Base-by-base conservation (phyloP, 2,113 vertebrate genomes). In the Platanista minor region DNA sequence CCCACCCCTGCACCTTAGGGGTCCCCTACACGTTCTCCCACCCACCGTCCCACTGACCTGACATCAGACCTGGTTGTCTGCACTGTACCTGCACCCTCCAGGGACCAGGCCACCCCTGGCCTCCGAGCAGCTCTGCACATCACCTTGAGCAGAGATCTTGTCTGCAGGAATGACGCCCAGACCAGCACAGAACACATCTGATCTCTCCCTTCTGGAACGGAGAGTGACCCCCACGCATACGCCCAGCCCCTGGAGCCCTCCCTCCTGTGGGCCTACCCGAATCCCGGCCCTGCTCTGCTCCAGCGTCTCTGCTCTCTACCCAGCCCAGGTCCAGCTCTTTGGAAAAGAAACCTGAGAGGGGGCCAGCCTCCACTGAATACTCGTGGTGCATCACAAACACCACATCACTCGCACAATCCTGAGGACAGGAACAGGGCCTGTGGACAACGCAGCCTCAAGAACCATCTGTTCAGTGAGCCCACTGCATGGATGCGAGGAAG, bases 61-160 rank as follows among this genome's bases (percentile, higher is more conserved):
- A 59, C 36, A 31, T 18, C 27, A 2, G 46, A 25, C 87, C 36
- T 18, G 13, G 41, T 3, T 17, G 54, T 36, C 21, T 27, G 25
- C 59, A 2, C 54, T 2, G 3, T 6, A 31, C 13, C 64, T 0
- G 0, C 20, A 11, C 10, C 49, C 64, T 81, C 86, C 18, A 18
- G 59, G 23, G 17, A 2, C 3, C 1, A 13, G 4, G 9, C 61
- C 39, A 11, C 7, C 33, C 8, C 6, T 2, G 14, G 15, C 25
- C 61, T 52, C 36, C 0, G 0, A 52, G 6, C 9, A 12, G 18
- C 62, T 46, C 69, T 46, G 25, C 17, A 0, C 0, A 0, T 1
- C 1, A 1, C 11, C 2, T 2, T 1, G 11, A 21, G 31, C 82
- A 11, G 33, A 41, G 52, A 31, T 2, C 43, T 23, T 18, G 1